These are phyloP conservation scores for Tribolium freemani DNA, from an alignment of 2,888 invertebrate species.

Conservation along the genomic window DNA sequence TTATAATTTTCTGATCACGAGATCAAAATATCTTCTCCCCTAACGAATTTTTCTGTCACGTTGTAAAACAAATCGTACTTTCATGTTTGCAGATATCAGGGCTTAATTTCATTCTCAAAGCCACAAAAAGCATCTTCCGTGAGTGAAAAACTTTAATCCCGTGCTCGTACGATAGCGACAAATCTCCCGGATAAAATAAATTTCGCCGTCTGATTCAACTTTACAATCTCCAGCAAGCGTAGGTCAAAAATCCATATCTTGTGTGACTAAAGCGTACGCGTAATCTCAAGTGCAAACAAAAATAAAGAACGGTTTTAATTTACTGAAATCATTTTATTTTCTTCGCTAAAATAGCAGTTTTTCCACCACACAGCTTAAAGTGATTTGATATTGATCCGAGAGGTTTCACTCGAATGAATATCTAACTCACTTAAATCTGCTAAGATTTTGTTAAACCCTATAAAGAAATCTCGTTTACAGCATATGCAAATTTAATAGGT, in stretches of 20 bases:
- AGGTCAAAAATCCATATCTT: not conserved
- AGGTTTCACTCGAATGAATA: not conserved
- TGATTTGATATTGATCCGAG: not conserved
- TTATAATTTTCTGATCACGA: not conserved
- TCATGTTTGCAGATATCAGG: not conserved
- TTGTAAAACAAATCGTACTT: not conserved
- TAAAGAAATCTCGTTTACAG: conserved; percentile 20
- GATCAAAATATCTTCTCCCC: not conserved
- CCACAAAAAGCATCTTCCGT: not conserved
- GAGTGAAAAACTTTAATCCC: conserved; percentile 4
- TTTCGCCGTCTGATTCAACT: not conserved
- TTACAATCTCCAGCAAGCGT: not conserved
- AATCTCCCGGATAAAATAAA: not conserved
- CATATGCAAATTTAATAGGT: conserved; percentile 17
- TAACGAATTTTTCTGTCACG: not conserved
- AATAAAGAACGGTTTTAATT: not conserved
- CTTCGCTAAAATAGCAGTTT: not conserved
- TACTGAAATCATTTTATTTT: not conserved
- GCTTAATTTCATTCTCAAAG: not conserved
- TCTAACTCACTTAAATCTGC: not conserved
- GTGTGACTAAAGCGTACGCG: not conserved
- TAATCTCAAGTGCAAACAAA: not conserved
- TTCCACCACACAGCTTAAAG: not conserved
- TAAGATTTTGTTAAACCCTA: conserved; percentile 5
- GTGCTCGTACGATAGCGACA: not conserved